phyloP scores from a whole-genome alignment of 2,888 invertebrate species.

The Dilophus febrilis region DNA sequence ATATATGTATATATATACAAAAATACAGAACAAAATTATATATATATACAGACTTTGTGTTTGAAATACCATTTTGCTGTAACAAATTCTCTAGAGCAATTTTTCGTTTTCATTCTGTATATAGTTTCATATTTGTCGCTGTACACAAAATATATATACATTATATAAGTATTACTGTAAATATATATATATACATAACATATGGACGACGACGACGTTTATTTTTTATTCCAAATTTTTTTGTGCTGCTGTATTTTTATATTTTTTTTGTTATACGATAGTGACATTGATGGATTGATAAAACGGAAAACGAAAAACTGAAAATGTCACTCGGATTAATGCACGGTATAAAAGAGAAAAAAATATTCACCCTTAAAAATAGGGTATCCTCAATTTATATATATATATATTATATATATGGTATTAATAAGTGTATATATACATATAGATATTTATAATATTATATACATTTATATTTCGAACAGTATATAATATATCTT shows the following conservation, averaged over 20 bases:
- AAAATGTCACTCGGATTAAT: conserved; percentile 21
- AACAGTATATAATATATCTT: too few species aligned
- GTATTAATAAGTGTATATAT: too few species aligned
- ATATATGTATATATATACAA: not conserved
- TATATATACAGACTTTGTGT: conserved; percentile 1
- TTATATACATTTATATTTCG: too few species aligned
- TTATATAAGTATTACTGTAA: too few species aligned
- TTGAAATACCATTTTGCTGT: conserved; percentile 7
- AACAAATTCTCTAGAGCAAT: conserved; percentile 7
- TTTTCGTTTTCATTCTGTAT: conserved; percentile 4
- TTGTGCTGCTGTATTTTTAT: not conserved
- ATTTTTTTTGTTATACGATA: not conserved
- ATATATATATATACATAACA: too few species aligned
- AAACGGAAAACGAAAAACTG: conserved; percentile 20
- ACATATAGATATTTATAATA: too few species aligned
- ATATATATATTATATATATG: too few species aligned
- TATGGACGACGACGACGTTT: not conserved
- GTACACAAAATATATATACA: too few species aligned
- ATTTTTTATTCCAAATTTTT: not conserved
- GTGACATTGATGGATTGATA: conserved; percentile 19
- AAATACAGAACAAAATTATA: too few species aligned
- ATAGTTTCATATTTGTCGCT: too few species aligned
- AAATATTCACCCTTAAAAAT: conserved; percentile 15
- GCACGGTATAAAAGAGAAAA: conserved; percentile 15
- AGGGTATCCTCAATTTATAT: not conserved